Percentiles rank a stretch among this genome's conserved stretches.
These are phyloP conservation scores for Calyptommatus sinebrachiatus DNA, from an alignment of 2,113 vertebrate genomes.

Conservation along the genomic window DNA sequence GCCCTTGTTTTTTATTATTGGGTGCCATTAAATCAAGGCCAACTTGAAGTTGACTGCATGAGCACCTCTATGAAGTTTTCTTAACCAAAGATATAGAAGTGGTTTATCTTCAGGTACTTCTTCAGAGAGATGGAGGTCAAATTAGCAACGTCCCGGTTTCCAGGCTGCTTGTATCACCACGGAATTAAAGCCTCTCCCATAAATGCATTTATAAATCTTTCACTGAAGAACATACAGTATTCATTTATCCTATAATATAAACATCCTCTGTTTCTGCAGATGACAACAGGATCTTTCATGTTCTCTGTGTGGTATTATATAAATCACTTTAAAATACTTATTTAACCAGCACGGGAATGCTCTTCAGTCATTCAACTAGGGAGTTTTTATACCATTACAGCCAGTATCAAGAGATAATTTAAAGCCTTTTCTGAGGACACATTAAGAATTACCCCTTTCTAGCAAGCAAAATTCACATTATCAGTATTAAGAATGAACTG, in stretches of 20 bases:
- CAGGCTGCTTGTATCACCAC: no score
- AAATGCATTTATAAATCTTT: conserved; percentile 49
- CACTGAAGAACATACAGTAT: conserved; percentile 33
- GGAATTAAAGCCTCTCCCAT: no score
- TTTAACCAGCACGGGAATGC: conserved; percentile 34
- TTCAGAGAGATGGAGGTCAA: no score
- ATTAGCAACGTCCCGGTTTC: no score
- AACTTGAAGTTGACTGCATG: no score
- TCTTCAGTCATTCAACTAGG: conserved; percentile 26
- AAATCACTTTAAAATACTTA: conserved; percentile 33
- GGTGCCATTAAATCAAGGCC: no score
- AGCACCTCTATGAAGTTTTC: no score
- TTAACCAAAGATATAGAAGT: no score
- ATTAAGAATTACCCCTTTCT: conserved; percentile 18
- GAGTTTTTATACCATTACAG: conserved; percentile 22
- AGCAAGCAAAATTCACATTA: not conserved
- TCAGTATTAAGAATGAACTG: conserved; percentile 25
- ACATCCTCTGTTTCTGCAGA: conserved; percentile 36
- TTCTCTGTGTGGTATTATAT: conserved; percentile 34
- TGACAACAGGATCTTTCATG: conserved; percentile 53
- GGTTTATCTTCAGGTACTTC: no score
- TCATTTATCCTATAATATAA: conserved; percentile 15
- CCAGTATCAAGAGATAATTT: conserved; percentile 32
- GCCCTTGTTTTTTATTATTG: no score
- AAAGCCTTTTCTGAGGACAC: conserved; percentile 24